Percentiles rank a stretch among this genome's conserved stretches.
These are phyloP conservation scores for Caenorhabditis imperialis DNA, from an alignment of 2,888 invertebrate genomes.

Conservation along the genomic window DNA sequence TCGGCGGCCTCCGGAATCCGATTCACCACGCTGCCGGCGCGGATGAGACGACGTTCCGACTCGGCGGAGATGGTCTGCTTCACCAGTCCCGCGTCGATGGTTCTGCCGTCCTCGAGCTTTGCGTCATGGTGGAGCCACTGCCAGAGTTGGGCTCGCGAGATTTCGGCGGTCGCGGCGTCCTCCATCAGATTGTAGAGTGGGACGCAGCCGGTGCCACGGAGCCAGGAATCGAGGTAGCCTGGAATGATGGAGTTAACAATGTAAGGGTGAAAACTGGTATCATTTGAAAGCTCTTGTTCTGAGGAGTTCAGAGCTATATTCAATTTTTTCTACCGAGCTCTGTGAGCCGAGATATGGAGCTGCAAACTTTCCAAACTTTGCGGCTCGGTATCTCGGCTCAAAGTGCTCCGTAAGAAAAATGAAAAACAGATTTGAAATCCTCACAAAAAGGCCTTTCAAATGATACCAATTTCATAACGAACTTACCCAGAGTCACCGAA, in stretches of 20 bases:
- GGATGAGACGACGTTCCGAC: constrained; percentile 69
- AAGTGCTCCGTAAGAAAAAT: no score
- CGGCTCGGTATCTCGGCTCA: no score
- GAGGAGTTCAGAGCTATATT: no score
- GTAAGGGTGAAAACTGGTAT: no score
- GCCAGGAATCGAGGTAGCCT: constrained; percentile 84
- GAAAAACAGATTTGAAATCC: no score
- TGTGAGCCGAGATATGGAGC: no score
- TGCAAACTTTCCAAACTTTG: no score
- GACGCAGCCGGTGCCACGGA: constrained; percentile 84
- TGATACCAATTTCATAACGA: no score
- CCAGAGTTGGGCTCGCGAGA: constrained; percentile 85
- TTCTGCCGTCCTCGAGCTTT: constrained; percentile 78
- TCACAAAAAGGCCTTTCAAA: no score
- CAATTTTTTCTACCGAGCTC: no score
- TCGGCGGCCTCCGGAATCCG: constrained; percentile 78
- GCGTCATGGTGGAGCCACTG: constrained; percentile 85
- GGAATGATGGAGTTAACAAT: no score
- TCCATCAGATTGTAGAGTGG: constrained; percentile 83
- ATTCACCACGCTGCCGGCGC: constrained; percentile 75
- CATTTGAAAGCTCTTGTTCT: no score
- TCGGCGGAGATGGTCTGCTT: constrained; percentile 78
- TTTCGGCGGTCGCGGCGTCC: constrained; percentile 86
- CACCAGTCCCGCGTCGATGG: constrained; percentile 74
- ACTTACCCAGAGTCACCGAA: constrained; percentile 82